Percentiles rank a stretch among this genome's conserved stretches.
These are phyloP conservation scores for Xenopus borealis DNA, from an alignment of 2,113 vertebrate species.

Conservation along the genomic window DNA sequence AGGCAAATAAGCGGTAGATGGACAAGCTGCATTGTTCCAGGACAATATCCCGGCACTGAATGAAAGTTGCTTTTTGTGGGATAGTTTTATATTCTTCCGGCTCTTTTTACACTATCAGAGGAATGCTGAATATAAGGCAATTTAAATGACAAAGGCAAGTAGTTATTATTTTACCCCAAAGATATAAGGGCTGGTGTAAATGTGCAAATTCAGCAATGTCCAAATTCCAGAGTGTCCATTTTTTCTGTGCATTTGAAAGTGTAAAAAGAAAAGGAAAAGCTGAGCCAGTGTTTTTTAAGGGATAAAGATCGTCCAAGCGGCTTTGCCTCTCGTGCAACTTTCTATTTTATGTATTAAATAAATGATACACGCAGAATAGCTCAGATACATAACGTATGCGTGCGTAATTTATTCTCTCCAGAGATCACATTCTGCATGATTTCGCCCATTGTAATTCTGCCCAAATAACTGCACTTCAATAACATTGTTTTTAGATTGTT, in stretches of 20 bases:
- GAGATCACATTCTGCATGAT: not conserved
- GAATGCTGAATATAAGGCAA: conserved; percentile 34
- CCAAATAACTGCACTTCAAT: not conserved
- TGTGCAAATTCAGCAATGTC: conserved; percentile 45
- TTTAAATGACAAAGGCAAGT: conserved; percentile 43
- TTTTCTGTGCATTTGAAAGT: conserved; percentile 42
- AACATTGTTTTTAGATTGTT: not conserved
- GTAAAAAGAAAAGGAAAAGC: conserved; percentile 23
- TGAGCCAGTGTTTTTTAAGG: conserved; percentile 33
- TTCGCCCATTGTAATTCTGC: conserved; percentile 6
- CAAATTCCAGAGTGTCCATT: conserved; percentile 41
- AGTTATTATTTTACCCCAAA: conserved; percentile 47
- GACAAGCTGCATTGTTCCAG: not conserved
- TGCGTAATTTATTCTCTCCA: conserved; percentile 15
- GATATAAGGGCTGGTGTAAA: conserved; percentile 35
- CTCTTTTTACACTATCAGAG: conserved; percentile 27
- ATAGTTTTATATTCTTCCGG: conserved; percentile 28
- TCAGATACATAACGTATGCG: conserved; percentile 26
- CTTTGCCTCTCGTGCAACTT: conserved; percentile 27
- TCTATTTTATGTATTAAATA: conserved; percentile 29
- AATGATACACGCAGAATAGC: conserved; percentile 31
- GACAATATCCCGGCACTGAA: conserved; percentile 1
- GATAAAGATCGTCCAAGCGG: conserved; percentile 32
- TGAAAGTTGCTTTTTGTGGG: conserved; percentile 24
- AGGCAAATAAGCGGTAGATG: not conserved